Evolutionary conservation across 2,113 vertebrate species (phyloP).

Genomic region (Scortum barcoo): DNA sequence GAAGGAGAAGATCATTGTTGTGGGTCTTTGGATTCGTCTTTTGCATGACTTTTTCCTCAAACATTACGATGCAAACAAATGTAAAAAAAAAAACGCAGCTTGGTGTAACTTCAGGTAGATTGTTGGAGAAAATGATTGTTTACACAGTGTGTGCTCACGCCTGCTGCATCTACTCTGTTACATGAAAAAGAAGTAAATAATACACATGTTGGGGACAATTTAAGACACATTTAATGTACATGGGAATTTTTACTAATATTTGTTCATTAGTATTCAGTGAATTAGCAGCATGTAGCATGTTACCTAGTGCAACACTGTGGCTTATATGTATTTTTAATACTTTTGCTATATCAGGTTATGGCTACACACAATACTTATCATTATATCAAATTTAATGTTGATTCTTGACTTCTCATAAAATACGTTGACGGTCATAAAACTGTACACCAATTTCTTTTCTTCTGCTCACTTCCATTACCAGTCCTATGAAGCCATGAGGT

Average conservation of each 20-base stretch:
- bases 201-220: too few relatives aligned
- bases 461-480: slow-evolving; percentile 31
- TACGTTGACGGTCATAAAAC: neutral
- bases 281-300: too few relatives aligned
- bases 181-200: neutral
- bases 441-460: slow-evolving; percentile 7
- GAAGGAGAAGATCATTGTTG: neutral
- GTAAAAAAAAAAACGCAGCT: neutral
- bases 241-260: neutral
- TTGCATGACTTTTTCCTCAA: neutral
- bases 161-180: neutral
- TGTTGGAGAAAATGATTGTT: neutral
- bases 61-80: neutral
- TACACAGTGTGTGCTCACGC: neutral
- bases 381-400: neutral
- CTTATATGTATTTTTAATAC: neutral
- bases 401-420: neutral
- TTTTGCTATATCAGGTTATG: neutral
- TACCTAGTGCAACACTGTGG: neutral
- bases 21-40: neutral
- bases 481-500: slow-evolving; percentile 40
- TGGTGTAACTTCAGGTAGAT: neutral
- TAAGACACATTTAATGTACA: neutral
- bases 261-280: too few relatives aligned
- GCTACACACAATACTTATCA: neutral